Percentiles rank a stretch among this genome's conserved stretches.
phyloP scores from a whole-genome alignment of 2,113 vertebrate genomes.

The Megaceryle maxima region DNA sequence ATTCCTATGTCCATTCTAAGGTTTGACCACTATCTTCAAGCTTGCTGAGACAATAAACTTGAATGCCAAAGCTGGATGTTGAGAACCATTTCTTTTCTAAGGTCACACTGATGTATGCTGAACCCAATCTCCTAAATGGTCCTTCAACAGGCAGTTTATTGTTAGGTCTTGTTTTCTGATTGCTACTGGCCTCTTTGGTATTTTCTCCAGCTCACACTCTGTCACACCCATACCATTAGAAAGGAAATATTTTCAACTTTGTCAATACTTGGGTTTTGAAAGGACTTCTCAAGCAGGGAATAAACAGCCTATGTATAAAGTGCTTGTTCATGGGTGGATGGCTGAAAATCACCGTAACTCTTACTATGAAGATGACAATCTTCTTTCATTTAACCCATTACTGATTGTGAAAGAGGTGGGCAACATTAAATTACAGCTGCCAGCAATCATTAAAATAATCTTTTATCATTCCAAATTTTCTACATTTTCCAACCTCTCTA shows the following conservation, averaged over 20 bases:
- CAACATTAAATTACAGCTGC: background rate
- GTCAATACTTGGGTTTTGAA: constrained; percentile 8
- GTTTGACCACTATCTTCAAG: background rate
- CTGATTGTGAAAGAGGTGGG: background rate
- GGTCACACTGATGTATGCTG: background rate
- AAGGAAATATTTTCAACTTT: constrained; percentile 9
- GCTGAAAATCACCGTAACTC: background rate
- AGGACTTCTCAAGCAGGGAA: background rate
- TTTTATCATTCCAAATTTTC: background rate
- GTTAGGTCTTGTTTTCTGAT: background rate
- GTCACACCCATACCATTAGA: background rate
- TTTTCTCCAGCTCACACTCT: background rate
- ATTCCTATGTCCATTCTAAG: background rate
- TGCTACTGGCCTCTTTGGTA: background rate
- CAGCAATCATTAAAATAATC: background rate
- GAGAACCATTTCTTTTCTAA: background rate
- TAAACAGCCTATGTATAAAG: constrained; percentile 1
- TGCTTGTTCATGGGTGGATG: background rate
- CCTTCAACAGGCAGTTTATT: background rate
- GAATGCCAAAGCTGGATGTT: background rate
- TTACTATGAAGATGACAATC: background rate
- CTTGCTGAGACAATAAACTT: background rate
- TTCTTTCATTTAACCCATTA: constrained; percentile 4
- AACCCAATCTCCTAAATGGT: background rate
- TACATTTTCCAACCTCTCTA: background rate